Evolutionary conservation across 2,888 invertebrate genomes (phyloP), one percentile per base, ranked within the genome.

Genomic region (Leucozona laternaria): DNA sequence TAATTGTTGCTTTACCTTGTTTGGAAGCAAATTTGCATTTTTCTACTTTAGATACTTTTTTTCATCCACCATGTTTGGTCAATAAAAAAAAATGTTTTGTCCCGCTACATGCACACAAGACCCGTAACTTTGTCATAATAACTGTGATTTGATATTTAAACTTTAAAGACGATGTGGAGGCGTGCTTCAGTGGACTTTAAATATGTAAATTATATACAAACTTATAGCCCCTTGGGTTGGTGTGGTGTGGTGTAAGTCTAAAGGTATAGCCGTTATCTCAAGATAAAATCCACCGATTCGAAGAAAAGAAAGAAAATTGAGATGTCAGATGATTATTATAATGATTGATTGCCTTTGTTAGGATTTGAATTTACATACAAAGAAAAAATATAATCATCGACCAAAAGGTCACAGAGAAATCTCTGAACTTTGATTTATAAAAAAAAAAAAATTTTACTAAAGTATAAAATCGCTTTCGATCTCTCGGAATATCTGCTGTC

Each of bases 341-440:
- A n/a, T 70, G 53, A 70, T 53, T 70, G 68, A 70, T 70, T 70
- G 68, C 31, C 53, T 22, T 70, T 70, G 50, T 70, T 17, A 31
- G 17, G 11, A 2, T 17, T 43, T 6, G 25, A 2, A 45, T 62
- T 62, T 62, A 17, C 62, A 62, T 62, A 62, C 43, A 43, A 62
- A 28, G 15, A 43, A n/a, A 40, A 40, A 45, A 4, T 45, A 64
- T 40, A 37, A 37, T 25, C 28, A 28, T 62, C 25, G 43, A 6
- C 10, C 3, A n/a, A 62, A 62, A 62, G 43, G 62, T 62, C 43
- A 31, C 43, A 31, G 31, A 43, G n/a, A 28, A 25, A n/a, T 28
- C 15, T 40, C 1, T 50, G 50, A 50, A 37, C 31, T 55, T 10
- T 34, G 11, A 57, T 57, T 34, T 15, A 53, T 13, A 13, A 13